These are phyloP conservation scores for Polypterus bichir DNA, from an alignment of 2,113 vertebrate species.

Conservation along the genomic window DNA sequence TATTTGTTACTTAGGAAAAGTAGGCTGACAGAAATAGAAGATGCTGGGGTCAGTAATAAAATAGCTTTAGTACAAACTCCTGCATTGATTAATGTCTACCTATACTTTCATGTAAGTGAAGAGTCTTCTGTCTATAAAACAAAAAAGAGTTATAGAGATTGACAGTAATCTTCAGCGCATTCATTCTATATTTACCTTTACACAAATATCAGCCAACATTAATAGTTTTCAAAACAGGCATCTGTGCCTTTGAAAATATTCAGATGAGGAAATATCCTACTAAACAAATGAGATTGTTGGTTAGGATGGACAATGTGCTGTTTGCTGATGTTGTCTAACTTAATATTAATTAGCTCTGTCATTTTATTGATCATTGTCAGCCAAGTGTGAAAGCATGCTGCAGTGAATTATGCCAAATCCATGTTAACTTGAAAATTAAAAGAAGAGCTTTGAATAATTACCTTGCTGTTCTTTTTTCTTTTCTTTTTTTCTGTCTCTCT, in stretches of 20 bases:
- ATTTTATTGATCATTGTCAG: slow-evolving; percentile 20
- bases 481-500: slow-evolving; percentile 26
- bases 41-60: slow-evolving; percentile 1
- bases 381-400: slow-evolving; percentile 25
- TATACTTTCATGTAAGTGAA: too few species aligned
- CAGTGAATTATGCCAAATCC: slow-evolving; percentile 15
- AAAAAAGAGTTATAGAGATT: too few species aligned
- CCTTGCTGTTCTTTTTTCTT: slow-evolving; percentile 39
- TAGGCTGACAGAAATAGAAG: background rate
- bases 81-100: too few species aligned
- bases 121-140: too few species aligned
- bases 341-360: slow-evolving; percentile 25
- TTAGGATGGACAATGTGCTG: slow-evolving; percentile 10
- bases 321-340: slow-evolving; percentile 20
- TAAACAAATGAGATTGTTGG: too few species aligned
- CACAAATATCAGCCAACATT: too few species aligned
- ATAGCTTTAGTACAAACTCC: background rate
- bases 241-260: too few species aligned
- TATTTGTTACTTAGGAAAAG: slow-evolving; percentile 4
- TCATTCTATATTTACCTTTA: too few species aligned
- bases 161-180: too few species aligned
- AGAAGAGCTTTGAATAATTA: slow-evolving; percentile 29
- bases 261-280: too few species aligned
- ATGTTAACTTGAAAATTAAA: slow-evolving; percentile 25
- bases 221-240: too few species aligned